Evolutionary conservation across 2,113 vertebrate species (phyloP), one percentile per base, ranked within the genome.

Genomic region (Eulemur rufifrons): DNA sequence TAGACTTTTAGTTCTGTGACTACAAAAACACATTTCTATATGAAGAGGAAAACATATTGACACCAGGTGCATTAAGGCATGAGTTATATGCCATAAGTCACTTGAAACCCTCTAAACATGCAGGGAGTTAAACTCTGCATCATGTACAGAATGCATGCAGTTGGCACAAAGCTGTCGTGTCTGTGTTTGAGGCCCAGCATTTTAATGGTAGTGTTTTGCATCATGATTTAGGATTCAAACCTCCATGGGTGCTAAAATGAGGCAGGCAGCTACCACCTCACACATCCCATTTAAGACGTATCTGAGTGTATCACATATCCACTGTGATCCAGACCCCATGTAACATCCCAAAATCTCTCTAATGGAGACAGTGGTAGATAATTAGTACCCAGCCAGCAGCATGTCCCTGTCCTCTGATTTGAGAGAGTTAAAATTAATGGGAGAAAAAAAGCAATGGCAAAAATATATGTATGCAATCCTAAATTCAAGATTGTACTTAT

Each of bases 351-450:
- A 61, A 93, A 20, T 2, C 73, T 94, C 78, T 34, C 71, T 97
- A 96, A 96, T 86, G 92, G 96, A 97, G 96, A 93, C 42, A 63
- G 95, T 89, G 87, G n/a, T 54, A 32, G 1, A 11, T 97, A 96
- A 97, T 98, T 97, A 98, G 93, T 45, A 66, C 34, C n/a, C 95
- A 96, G 92, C 96, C 96, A 92, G 96, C 39, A 84, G 94, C 94
- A 4, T 2, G 23, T n/a, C 97, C 83, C 87, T 95, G 68, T 85
- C 92, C 96, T 96, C 87, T 94, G 86, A 88, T 52, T 64, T 39
- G 50, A 27, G 47, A 82, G 47, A 52, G 42, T 56, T 59, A 61
- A 97, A 94, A 83, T 74, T 47, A 91, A 87, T 66, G 61, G 54
- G 54, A 45, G 42, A 32, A 64, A 37, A 63, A 66, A 82, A 81